Evolutionary conservation across 1,140 invertebrate genomes (phyloP).

Genomic region (Tetragnatha versicolor): DNA sequence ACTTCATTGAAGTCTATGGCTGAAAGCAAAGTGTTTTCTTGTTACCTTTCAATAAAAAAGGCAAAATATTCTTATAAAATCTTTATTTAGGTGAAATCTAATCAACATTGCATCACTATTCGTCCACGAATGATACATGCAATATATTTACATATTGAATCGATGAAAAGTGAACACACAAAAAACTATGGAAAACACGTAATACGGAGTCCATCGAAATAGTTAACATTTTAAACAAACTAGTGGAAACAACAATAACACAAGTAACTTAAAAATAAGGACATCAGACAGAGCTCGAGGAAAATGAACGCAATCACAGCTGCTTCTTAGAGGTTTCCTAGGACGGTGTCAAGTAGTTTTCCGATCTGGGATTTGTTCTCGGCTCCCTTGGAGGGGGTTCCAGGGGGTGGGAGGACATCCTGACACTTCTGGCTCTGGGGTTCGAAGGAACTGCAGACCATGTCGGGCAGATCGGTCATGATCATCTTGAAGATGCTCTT

Average conservation of each 20-base stretch:
- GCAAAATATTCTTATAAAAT: neutral
- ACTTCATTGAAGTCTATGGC: too few relatives aligned
- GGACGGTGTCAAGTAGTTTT: slow-evolving; percentile 37
- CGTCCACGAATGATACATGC: slow-evolving; percentile 15
- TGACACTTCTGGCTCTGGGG: slow-evolving; percentile 33
- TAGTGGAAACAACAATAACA: neutral
- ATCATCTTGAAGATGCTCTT: slow-evolving; percentile 56
- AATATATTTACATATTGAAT: slow-evolving; percentile 10
- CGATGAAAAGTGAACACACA: slow-evolving; percentile 7
- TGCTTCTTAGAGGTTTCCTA: slow-evolving; percentile 43
- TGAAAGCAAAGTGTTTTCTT: too few relatives aligned
- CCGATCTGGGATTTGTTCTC: slow-evolving; percentile 29
- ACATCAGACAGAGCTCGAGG: neutral
- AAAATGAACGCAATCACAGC: slow-evolving; percentile 32
- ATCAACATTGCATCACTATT: slow-evolving; percentile 17
- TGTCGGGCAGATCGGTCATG: slow-evolving; percentile 57
- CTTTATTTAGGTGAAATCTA: neutral
- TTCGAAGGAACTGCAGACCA: slow-evolving; percentile 56
- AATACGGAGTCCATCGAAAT: neutral
- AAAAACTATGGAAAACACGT: too few relatives aligned
- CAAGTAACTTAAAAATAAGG: neutral
- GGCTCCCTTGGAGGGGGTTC: slow-evolving; percentile 50
- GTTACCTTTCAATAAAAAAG: neutral
- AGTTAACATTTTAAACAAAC: neutral
- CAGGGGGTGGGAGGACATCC: slow-evolving; percentile 34